Conservation (phyloP, 2,888 invertebrate species). For the Apodemia mormo region DNA sequence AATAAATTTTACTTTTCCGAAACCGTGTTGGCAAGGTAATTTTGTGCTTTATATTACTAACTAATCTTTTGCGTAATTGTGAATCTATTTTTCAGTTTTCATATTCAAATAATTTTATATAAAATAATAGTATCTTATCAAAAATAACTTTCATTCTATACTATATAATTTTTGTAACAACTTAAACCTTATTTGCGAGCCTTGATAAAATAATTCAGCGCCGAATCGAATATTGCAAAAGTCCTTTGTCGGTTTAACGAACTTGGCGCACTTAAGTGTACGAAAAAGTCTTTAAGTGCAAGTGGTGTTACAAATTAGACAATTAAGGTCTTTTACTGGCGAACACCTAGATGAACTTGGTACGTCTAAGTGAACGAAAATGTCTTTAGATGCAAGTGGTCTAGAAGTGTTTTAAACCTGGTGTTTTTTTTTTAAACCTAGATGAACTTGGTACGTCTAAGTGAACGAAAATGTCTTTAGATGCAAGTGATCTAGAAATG, state of each 20-base stretch:
- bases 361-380: slow-evolving; percentile 7
- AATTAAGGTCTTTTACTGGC: neutral
- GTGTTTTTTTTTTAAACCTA: too few species aligned
- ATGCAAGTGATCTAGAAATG: too few species aligned
- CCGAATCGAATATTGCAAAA: neutral
- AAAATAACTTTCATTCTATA: too few species aligned
- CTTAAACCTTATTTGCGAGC: neutral
- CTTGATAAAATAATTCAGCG: neutral
- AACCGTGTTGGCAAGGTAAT: slow-evolving; percentile 4
- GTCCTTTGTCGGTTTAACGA: neutral
- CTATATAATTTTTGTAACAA: too few species aligned
- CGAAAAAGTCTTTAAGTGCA: slow-evolving; percentile 17
- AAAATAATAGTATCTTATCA: too few species aligned
- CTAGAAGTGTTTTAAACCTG: neutral
- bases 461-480: too few species aligned
- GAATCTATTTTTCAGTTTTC: slow-evolving; percentile 22
- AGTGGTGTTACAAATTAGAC: neutral
- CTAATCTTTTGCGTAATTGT: too few species aligned
- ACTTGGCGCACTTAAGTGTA: slow-evolving; percentile 1
- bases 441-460: too few species aligned
- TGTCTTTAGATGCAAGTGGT: slow-evolving; percentile 13
- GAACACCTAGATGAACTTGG: slow-evolving; percentile 6
- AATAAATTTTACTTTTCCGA: too few species aligned
- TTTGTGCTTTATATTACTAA: neutral
- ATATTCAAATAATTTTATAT: too few species aligned